Evolutionary conservation across 1,140 invertebrate genomes (phyloP), one percentile per base, ranked within the genome.

Genomic region (Gryon sp.): DNA sequence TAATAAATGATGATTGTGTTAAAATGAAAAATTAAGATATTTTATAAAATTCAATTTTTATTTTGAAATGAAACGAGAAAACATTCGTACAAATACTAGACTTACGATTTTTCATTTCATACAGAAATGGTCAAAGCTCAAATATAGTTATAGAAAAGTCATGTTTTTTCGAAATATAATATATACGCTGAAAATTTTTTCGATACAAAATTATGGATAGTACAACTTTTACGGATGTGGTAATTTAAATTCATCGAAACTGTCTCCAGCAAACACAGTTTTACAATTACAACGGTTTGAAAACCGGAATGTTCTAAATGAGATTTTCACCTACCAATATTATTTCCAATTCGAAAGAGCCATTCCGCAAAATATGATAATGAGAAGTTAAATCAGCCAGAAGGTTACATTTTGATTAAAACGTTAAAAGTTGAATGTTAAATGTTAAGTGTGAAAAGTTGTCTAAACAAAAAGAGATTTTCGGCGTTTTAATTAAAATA

Each of bases 251-350:
- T 57, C 52, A 38, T 46, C 18, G 62, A 66, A 66, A 66, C 48
- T 66, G 52, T 68, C 63, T 36, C 43, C 52, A 68, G 52, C 52
- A 68, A 68, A 68, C 43, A 45, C 41, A 55, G 26, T 55, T 66
- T 55, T 16, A 36, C 22, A 55, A 66, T 66, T 55, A 46, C 46
- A 36, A n/a, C 9, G 28, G 19, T 43, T 65, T 11, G 18, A 52
- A 15, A 36, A 32, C 26, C 36, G 18, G 12, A 52, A 43, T 52
- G 18, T 18, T 41, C 5, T 52, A 52, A 63, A 52, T 52, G 15
- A 41, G 18, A 12, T 63, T 52, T 46, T 63, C 22, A 14, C 45
- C 24, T 32, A n/a, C 26, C 18, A 20, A 18, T 20, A 12, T 43
- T 53, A 24, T 36, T 41, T 40, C 24, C 12, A 50, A 24, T 43